These are phyloP conservation scores for Boulengeromyrus knoepffleri DNA, from an alignment of 2,113 vertebrate species.

Conservation along the genomic window DNA sequence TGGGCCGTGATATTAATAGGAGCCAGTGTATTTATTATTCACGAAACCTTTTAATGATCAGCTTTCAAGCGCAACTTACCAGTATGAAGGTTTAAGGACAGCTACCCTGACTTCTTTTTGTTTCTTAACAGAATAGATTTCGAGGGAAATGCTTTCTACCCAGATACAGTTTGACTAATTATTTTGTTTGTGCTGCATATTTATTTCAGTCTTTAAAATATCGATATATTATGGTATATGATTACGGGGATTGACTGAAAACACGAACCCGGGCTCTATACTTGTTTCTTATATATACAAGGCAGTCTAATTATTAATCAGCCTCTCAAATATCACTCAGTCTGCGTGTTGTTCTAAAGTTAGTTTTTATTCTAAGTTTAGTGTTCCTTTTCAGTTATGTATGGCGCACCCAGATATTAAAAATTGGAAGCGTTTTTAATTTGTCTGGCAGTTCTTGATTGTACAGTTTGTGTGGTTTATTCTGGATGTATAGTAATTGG, in stretches of 20 bases:
- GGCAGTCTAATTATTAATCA: not conserved
- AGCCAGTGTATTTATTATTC: not conserved
- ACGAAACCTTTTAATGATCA: not conserved
- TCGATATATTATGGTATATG: not conserved
- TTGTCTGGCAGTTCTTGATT: not conserved
- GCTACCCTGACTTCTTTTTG: not conserved
- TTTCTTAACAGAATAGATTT: not conserved
- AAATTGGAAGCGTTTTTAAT: not conserved
- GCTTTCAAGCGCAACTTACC: not conserved
- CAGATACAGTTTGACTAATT: not conserved
- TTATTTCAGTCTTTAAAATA: not conserved
- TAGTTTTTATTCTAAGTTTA: not conserved
- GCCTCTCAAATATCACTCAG: not conserved
- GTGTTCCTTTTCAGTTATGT: not conserved
- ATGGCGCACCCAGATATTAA: not conserved
- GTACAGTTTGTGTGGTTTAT: not conserved
- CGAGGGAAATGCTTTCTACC: not conserved
- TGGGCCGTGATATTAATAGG: not conserved
- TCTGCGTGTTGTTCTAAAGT: not conserved
- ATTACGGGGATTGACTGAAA: not conserved
- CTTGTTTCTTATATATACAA: not conserved
- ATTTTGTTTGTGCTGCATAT: not conserved
- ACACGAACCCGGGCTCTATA: not conserved
- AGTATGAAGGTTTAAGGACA: not conserved
- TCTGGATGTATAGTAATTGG: not conserved